Evolutionary conservation across 2,888 invertebrate genomes (phyloP), one percentile per base, ranked within the genome.

Genomic region (Bibio marci): DNA sequence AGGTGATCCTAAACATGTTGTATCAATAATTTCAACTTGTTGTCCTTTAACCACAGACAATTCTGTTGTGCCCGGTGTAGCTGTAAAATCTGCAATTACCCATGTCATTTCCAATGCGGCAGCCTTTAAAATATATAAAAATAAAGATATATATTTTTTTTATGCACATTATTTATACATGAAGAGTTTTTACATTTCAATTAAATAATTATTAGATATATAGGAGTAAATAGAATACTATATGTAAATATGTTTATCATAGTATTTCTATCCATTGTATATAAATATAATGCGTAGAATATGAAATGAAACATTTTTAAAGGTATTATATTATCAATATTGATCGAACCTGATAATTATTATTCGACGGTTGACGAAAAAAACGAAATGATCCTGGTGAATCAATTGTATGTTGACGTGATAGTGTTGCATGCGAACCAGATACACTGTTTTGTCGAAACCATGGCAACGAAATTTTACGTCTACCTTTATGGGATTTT

Each of bases 381-480:
- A 82, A 79, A 53, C 82, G 78, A 66, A 85, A 83, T 44, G 83
- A 81, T 59, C 82, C 74, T 54, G 86, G 86, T 48, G 86, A 82
- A 64, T 87, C 87, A 65, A 88, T 86, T 62, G 87, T 87, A 60
- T 87, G 86, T 61, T 87, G 87, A 40, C 87, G 73, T 44, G 83
- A 73, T 41, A 87, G 71, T 41, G 72, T 70, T 45, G 79, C 77
- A 62, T 80, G 83, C 39, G 74, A 71, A 51, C 73, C 69, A 53
- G 73, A 70, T 49, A 80, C 74, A 43, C 83, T 83, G 52, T 75
- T 76, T 62, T 86, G 85, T 39, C 86, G 70, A 63, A 87, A 86
- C 87, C 87, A 88, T 47, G 87, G 87, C 56, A 87, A 65, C 40
- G 86, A 87, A 51, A 87, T 87, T 64, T 87, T 88, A 53, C 87